These are phyloP conservation scores for Psix sp. DNA, from an alignment of 1,140 invertebrate genomes.

Conservation along the genomic window DNA sequence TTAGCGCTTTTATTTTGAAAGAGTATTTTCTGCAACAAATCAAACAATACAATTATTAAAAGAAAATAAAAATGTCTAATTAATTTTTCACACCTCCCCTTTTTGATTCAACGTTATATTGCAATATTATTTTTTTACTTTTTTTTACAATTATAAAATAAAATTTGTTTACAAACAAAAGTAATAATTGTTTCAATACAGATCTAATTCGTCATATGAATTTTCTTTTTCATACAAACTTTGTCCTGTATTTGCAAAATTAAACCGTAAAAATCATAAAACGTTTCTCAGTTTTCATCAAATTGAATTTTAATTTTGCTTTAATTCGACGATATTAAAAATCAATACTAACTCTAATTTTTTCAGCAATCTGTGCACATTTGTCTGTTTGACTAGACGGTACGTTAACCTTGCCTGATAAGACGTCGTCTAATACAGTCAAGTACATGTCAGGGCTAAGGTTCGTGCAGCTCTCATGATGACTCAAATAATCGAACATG, in stretches of 20 bases:
- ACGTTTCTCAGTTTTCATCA: too few species aligned
- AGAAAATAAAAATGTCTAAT: constrained; percentile 5
- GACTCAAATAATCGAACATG: constrained; percentile 80
- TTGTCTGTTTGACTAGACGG: constrained; percentile 61
- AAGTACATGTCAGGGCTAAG: constrained; percentile 74
- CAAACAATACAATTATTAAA: too few species aligned
- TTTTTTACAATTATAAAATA: too few species aligned
- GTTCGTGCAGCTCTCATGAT: constrained; percentile 66
- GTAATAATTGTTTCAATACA: too few species aligned
- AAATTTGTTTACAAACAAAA: too few species aligned
- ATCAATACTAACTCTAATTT: constrained; percentile 70
- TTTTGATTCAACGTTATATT: too few species aligned
- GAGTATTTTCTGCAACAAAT: constrained; percentile 66
- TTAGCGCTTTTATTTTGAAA: constrained; percentile 71
- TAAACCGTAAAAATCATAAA: too few species aligned
- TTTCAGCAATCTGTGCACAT: constrained; percentile 67
- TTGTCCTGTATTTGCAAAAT: too few species aligned
- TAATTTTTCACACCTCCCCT: too few species aligned
- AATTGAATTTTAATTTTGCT: neutral
- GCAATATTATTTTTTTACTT: too few species aligned
- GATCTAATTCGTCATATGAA: too few species aligned
- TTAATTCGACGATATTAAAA: neutral
- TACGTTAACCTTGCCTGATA: constrained; percentile 69
- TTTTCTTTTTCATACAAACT: too few species aligned
- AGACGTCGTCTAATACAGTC: constrained; percentile 70